Evolutionary conservation across 2,797 vertebrate genomes (phyloP).

Genomic region (Rallus crepitans): DNA sequence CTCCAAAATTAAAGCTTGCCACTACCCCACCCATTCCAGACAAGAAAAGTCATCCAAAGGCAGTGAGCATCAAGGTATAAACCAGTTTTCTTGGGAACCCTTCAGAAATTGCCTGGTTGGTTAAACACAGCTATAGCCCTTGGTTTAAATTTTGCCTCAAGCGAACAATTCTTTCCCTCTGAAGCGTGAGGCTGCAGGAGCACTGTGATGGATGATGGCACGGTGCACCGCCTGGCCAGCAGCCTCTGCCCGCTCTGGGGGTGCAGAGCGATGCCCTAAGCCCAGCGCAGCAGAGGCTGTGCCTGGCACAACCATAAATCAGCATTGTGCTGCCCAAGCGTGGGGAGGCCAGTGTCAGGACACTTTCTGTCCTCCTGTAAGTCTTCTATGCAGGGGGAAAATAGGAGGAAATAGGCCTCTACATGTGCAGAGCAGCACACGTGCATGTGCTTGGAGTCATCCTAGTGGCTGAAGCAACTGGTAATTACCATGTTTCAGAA

Average conservation of each 20-base stretch:
- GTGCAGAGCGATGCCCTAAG: too few species aligned
- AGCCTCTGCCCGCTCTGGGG: too few species aligned
- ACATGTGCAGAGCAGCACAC: not conserved
- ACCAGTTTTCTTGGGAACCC: too few species aligned
- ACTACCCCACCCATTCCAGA: too few species aligned
- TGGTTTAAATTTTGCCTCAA: too few species aligned
- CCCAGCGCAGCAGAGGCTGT: not conserved
- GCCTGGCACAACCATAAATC: not conserved
- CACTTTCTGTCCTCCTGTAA: not conserved
- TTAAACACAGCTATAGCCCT: too few species aligned
- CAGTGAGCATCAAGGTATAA: too few species aligned
- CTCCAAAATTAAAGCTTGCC: too few species aligned
- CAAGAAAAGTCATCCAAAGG: too few species aligned
- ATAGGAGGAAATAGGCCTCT: not conserved
- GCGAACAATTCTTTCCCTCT: too few species aligned
- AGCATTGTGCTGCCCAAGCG: not conserved
- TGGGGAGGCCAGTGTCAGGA: not conserved
- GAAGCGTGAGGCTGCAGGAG: too few species aligned
- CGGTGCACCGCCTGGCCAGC: rapidly evolving
- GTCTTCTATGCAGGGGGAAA: not conserved
- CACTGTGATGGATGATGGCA: not conserved
- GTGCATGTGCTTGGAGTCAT: not conserved
- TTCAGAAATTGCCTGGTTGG: too few species aligned
- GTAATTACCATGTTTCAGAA: not conserved
- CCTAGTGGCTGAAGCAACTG: not conserved